Evolutionary conservation across 2,797 vertebrate genomes (phyloP), one percentile per base, ranked within the genome.

Genomic region (Pyrocephalus nanus): DNA sequence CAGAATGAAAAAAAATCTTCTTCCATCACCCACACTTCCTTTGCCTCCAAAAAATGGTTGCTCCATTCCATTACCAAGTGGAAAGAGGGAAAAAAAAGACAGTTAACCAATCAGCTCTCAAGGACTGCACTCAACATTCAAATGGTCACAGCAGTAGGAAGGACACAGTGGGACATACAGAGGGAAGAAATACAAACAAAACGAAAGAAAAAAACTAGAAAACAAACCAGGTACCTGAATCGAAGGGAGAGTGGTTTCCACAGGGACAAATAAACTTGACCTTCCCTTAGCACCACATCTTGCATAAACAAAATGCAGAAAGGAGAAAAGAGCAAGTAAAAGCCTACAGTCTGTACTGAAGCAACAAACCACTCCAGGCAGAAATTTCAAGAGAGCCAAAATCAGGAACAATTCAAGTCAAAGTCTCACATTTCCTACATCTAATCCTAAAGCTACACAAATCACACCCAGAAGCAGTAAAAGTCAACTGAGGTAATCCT

Each of bases 1-100:
- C 19, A 61, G 69, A 54, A 40, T 2, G 0, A 51, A 43, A 27
- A 27, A 29, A 58, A 40, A 1, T 1, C 9, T 25, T 47, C 40
- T 3, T 3, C 8, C 4, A 3, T 7, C 18, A 42, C 7, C 30
- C 9, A 20, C 10, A 43, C 3, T 2, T 2, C 19, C 27, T 76
- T 82, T 81, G 30, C 20, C 30, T 70, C 60, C 34, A 66, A 48
- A 61, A 69, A 38, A 18, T 21, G 9, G 6, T 54, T 82, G 47
- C 40, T 91, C 30, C 1, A 0, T 36, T 75, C 21, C 62, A 42
- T 70, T 42, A 84, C 23, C 36, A 43, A 2, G 11, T 54, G 50
- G 70, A 72, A 82, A 38, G 22, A 57, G 2, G 17, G 13, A 12
- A 61, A 64, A 78, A 14, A 58, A 61, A 58, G 32, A 51, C 5